Evolutionary conservation across 2,888 invertebrate genomes (phyloP), one percentile per base, ranked within the genome.

Genomic region (Torymus aiolomorphi): DNA sequence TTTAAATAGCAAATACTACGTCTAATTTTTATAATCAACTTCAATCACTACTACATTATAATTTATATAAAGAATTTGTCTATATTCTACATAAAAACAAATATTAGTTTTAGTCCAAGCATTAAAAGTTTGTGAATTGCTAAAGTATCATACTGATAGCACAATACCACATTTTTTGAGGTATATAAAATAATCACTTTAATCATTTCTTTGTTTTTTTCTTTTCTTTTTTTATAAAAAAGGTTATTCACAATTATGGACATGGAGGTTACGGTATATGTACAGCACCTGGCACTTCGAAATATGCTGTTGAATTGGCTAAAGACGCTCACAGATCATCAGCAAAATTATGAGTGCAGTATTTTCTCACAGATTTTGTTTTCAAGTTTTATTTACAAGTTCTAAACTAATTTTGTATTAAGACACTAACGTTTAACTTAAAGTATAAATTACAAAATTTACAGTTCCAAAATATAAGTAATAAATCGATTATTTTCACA

Each of bases 191-290:
- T 78, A 78, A 72, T 72, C 63, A 62, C 31, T 77, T 81, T 78
- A 80, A 71, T 65, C 0, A n/a, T 59, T 65, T 8, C 14, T 59
- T 71, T 67, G 24, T 69, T 62, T 31, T 80, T 80, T 62, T 69
- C 67, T 82, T 63, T 57, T 31, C 79, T 80, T 62, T 69, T 72
- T 82, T 65, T 59, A 77, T 70, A 80, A 77, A 79, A 74, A 79
- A 90, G 90, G 66, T 98, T 52, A 94, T 98, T 8, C 98, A 98
- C 89, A 97, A 98, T 90, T 98, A 98, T 88, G 98, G 98, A 0
- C 98, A 98, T 88, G 97, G 98, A 0, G 97, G 97, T 0, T 97
- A 97, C 88, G 98, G 98, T 0, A 95, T 98, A 0, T 95, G 96
- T 80, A 94, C 96, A 56, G 95, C 97, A 5, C 98, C 98, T 49